These are phyloP conservation scores for Aplocera efformata DNA, from an alignment of 2,888 invertebrate species.

Conservation along the genomic window DNA sequence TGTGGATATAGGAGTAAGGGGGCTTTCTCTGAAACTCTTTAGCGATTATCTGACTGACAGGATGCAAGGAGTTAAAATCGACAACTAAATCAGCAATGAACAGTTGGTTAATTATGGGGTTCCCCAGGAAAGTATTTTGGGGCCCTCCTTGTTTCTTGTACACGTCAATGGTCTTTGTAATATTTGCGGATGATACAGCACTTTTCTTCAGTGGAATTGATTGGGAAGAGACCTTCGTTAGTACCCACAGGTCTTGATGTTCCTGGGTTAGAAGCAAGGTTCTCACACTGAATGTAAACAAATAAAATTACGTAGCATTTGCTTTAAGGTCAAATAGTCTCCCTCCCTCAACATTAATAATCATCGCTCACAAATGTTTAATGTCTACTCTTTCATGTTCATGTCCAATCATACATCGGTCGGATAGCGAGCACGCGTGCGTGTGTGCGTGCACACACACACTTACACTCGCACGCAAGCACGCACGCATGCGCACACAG, in stretches of 20 bases:
- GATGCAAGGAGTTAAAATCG: conserved; percentile 1
- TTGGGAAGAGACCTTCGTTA: neutral
- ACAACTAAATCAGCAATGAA: neutral
- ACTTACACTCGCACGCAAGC: no score
- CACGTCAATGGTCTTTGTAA: no score
- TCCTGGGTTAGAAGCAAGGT: neutral
- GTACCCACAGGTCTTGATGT: neutral
- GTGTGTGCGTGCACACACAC: no score
- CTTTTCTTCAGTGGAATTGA: neutral
- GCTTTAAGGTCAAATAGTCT: no score
- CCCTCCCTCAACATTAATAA: no score
- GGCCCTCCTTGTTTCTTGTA: neutral
- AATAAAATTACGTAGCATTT: neutral
- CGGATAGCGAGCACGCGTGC: no score
- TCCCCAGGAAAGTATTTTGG: conserved; percentile 1
- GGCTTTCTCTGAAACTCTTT: neutral
- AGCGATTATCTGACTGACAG: neutral
- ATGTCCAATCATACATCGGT: no score
- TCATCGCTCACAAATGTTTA: no score
- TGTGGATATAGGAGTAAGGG: neutral
- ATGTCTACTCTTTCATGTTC: no score
- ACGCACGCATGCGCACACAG: no score
- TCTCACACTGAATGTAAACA: neutral
- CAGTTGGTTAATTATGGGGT: neutral
- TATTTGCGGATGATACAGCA: no score